A percentile compares a stretch with the other conserved stretches of the same genome.
Conservation (phyloP, 2,113 vertebrate species). For the Phalacrocorax brasilianus region DNA sequence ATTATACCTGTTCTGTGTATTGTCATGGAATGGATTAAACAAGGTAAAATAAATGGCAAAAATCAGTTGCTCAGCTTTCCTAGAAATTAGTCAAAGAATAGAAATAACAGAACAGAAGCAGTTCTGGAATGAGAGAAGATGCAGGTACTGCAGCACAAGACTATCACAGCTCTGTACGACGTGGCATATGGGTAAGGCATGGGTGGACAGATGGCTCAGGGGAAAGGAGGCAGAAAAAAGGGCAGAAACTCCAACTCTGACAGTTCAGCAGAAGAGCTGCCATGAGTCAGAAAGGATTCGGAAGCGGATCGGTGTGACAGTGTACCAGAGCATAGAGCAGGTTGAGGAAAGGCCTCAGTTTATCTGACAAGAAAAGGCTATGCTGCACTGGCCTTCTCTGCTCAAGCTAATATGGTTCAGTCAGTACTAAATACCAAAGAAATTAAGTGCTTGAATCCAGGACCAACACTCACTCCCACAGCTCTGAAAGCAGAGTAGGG, state of each 20-base stretch:
- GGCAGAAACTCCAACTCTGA: neutral
- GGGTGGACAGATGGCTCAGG: neutral
- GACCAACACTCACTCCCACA: neutral
- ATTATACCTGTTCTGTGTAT: neutral
- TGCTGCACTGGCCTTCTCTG: neutral
- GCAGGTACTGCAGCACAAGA: neutral
- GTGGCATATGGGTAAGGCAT: neutral
- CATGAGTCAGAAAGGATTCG: neutral
- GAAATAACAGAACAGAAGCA: neutral
- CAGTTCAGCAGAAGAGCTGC: neutral
- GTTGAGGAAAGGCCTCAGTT: neutral
- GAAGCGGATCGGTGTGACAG: accelerated
- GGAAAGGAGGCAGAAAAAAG: neutral
- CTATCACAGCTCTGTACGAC: neutral
- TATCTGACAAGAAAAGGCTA: neutral
- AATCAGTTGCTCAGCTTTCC: neutral
- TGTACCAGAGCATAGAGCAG: accelerated
- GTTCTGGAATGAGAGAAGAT: neutral
- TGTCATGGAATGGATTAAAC: neutral
- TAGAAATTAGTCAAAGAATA: neutral
- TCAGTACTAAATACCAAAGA: neutral
- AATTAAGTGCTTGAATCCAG: neutral
- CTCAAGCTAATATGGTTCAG: neutral
- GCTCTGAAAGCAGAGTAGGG: neutral
- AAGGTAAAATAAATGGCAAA: neutral